Evolutionary conservation across 2,113 vertebrate species (phyloP).

Genomic region (Etheostoma cragini): DNA sequence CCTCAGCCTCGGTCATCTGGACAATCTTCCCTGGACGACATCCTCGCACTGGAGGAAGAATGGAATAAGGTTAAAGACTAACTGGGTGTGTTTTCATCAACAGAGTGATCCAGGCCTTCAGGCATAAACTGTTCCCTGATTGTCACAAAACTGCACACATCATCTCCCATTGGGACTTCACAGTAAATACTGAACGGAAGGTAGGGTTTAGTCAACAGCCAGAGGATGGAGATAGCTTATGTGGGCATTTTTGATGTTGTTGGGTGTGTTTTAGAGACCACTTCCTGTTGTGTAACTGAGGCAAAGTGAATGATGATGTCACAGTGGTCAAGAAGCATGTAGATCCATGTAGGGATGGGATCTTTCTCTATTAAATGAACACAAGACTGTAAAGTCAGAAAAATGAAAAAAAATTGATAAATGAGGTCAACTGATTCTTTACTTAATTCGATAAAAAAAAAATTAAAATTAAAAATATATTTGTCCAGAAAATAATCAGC

Average conservation of each 20-base stretch:
- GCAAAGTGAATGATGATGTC: not conserved
- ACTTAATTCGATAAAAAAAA: not conserved
- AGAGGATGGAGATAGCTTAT: conserved; percentile 34
- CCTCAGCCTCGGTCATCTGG: conserved; percentile 97
- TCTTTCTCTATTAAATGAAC: not conserved
- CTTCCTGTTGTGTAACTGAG: conserved; percentile 60
- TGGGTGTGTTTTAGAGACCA: conserved; percentile 33
- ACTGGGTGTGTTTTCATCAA: not conserved
- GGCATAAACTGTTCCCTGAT: not conserved
- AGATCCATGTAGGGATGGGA: not conserved
- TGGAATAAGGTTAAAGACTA: not conserved
- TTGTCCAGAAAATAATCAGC: too few relatives aligned
- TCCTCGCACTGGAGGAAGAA: conserved; percentile 88
- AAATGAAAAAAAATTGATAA: not conserved
- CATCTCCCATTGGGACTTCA: not conserved
- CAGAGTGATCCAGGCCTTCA: not conserved
- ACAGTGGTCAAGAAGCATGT: not conserved
- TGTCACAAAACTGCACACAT: not conserved
- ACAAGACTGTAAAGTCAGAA: not conserved
- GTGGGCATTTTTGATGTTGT: conserved; percentile 41
- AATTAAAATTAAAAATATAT: too few relatives aligned
- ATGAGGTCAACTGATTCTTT: not conserved
- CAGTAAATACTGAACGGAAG: conserved; percentile 42
- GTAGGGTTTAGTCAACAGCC: conserved; percentile 49
- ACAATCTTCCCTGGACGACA: conserved; percentile 97